Evolutionary conservation across 2,888 invertebrate species (phyloP).

Genomic region (Crepidodera aurea): DNA sequence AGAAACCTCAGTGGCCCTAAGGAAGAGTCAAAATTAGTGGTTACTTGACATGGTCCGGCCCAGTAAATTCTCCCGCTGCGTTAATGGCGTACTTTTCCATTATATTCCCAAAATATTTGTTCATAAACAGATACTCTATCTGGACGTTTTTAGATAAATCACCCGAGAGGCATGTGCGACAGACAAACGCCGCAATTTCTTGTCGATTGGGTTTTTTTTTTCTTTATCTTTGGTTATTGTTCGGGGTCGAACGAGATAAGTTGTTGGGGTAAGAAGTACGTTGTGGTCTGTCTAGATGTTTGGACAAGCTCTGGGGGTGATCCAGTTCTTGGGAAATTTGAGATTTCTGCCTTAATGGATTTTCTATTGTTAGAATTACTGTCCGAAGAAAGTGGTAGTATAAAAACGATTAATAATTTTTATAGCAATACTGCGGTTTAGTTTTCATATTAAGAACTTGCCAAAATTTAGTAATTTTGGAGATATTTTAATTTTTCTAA

Average conservation of each 20-base stretch:
- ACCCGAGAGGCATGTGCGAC: slow-evolving; percentile 19
- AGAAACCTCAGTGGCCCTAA: slow-evolving; percentile 21
- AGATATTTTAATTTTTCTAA: no score
- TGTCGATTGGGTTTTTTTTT: slow-evolving; percentile 18
- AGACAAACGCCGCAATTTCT: slow-evolving; percentile 30
- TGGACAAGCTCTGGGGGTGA: background rate
- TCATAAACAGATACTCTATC: slow-evolving; percentile 40
- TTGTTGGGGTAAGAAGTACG: slow-evolving; percentile 7
- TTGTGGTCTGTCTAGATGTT: slow-evolving; percentile 1
- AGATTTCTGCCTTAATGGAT: background rate
- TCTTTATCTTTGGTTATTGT: slow-evolving; percentile 22
- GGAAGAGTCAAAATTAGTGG: slow-evolving; percentile 30
- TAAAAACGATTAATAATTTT: no score
- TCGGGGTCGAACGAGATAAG: slow-evolving; percentile 13
- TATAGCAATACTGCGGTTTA: no score
- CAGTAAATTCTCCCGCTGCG: slow-evolving; percentile 30
- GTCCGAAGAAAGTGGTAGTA: no score
- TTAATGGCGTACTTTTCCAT: slow-evolving; percentile 39
- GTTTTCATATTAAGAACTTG: no score
- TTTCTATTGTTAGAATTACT: no score
- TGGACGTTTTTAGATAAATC: slow-evolving; percentile 38
- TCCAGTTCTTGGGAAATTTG: background rate
- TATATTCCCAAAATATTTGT: slow-evolving; percentile 39
- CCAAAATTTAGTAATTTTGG: no score
- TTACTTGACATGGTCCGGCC: slow-evolving; percentile 33